Percentiles rank a stretch among this genome's conserved stretches.
Conservation (phyloP, 2,797 vertebrate species). For the Oryzias dopingdopingensis region DNA sequence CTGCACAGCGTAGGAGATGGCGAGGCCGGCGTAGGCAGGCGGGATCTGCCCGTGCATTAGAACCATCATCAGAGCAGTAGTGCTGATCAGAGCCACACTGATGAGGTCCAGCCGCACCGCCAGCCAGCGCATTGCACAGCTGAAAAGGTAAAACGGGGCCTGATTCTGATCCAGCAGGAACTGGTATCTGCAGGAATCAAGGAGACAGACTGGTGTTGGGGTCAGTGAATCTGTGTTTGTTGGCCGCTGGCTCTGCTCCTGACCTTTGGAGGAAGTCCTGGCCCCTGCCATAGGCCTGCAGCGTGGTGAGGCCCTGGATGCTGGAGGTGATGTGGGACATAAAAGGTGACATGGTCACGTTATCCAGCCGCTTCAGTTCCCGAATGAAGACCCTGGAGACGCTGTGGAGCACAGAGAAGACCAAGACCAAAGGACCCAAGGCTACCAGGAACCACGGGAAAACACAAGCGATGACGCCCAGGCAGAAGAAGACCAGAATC, state of each 20-base stretch:
- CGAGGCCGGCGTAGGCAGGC: conserved; percentile 82
- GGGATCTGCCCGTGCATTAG: conserved; percentile 81
- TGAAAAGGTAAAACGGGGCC: conserved; percentile 83
- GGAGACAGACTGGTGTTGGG: neutral
- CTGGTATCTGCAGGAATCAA: conserved; percentile 73
- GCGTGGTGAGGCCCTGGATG: conserved; percentile 84
- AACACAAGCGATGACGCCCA: conserved; percentile 85
- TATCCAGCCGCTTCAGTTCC: conserved; percentile 85
- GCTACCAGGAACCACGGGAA: conserved; percentile 92
- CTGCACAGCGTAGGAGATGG: conserved; percentile 84
- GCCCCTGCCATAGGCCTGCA: conserved; percentile 81
- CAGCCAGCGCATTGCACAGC: conserved; percentile 83
- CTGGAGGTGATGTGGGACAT: conserved; percentile 85
- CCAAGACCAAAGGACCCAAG: conserved; percentile 83
- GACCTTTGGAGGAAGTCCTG: conserved; percentile 78
- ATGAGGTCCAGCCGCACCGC: conserved; percentile 84
- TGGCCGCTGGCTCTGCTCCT: conserved; percentile 37
- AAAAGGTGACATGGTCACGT: conserved; percentile 83
- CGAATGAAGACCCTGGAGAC: conserved; percentile 80
- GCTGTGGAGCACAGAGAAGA: conserved; percentile 83
- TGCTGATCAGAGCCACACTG: conserved; percentile 80
- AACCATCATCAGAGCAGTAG: conserved; percentile 79
- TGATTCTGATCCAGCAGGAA: conserved; percentile 83
- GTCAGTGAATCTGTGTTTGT: too few relatives aligned
- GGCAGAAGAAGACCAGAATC: conserved; percentile 90